Evolutionary conservation across 2,888 invertebrate species (phyloP), one percentile per base, ranked within the genome.

Genomic region (Pristionchus japonicus): DNA sequence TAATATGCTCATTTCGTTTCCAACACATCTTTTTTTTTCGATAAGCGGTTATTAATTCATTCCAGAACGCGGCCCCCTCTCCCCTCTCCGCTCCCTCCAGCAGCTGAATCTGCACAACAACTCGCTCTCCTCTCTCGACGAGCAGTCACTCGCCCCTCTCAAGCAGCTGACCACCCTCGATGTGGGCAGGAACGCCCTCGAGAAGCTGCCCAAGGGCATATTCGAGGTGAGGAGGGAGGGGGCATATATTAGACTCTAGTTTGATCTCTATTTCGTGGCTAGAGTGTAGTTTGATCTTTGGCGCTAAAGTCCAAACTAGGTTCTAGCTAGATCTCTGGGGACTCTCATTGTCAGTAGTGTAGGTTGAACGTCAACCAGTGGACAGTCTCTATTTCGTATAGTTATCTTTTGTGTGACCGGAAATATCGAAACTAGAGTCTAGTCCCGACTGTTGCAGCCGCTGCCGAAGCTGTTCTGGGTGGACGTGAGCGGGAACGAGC

Each of bases 21-120:
- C n/a, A n/a, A n/a, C n/a, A n/a, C n/a, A n/a, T n/a, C n/a, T n/a
- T n/a, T n/a, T n/a, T n/a, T n/a, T n/a, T n/a, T n/a, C n/a, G n/a
- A 61, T 23, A 0, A 61, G 1, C n/a, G n/a, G n/a, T 2, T 15
- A 67, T 67, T 15, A 27, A 34, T 40, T n/a, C n/a, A 84, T 87
- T 90, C 27, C 84, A 94, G 94, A 93, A 49, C 89, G 90, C 13
- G 92, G 93, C 37, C 91, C 92, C 89, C 89, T 94, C 27, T 92
- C 93, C 91, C 97, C 97, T 89, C 95, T 97, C 86, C 96, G 96
- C 85, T 96, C 96, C 82, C 95, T 98, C 80, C 96, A 92, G 84
- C 91, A 91, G 88, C 89, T 94, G 70, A 90, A 90, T 47, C 87
- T 93, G 23, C 89, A 91, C 23, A 92, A 92, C 88, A 94, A 94